Percentiles rank a stretch among this genome's conserved stretches.
These are phyloP conservation scores for Drosophila orosa DNA, from an alignment of 1,140 invertebrate genomes.

Conservation along the genomic window DNA sequence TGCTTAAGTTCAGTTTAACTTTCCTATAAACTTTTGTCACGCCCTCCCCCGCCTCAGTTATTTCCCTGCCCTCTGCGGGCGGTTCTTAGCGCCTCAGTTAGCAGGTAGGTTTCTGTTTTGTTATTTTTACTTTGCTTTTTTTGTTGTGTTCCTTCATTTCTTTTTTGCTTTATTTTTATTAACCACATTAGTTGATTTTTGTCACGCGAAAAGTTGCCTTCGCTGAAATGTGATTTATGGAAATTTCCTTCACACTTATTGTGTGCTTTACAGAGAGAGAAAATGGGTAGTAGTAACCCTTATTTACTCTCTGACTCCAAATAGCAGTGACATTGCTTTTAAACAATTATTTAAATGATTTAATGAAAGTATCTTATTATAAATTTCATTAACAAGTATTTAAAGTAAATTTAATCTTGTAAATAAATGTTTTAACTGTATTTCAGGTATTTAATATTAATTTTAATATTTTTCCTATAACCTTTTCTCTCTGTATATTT, in stretches of 20 bases:
- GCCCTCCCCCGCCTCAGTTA: slow-evolving; percentile 23
- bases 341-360: neutral
- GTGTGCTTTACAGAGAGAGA: slow-evolving; percentile 8
- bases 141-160: slow-evolving; percentile 1
- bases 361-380: neutral
- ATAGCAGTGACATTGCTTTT: too few species aligned
- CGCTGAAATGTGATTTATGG: slow-evolving; percentile 73
- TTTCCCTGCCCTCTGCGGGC: neutral
- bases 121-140: slow-evolving; percentile 19
- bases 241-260: slow-evolving; percentile 71
- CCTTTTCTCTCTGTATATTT: neutral
- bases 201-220: slow-evolving; percentile 75
- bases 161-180: slow-evolving; percentile 61
- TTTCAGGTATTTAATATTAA: neutral
- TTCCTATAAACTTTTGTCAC: slow-evolving; percentile 77
- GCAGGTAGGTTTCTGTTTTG: slow-evolving; percentile 22
- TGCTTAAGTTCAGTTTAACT: slow-evolving; percentile 81
- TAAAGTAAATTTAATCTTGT: neutral
- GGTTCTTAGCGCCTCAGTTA: slow-evolving; percentile 50
- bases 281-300: neutral
- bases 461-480: too few species aligned
- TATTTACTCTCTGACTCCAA: too few species aligned
- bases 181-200: slow-evolving; percentile 83
- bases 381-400: neutral
- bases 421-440: neutral